These are phyloP conservation scores for Ligdia adustata DNA, from an alignment of 2,888 invertebrate genomes.

Conservation along the genomic window DNA sequence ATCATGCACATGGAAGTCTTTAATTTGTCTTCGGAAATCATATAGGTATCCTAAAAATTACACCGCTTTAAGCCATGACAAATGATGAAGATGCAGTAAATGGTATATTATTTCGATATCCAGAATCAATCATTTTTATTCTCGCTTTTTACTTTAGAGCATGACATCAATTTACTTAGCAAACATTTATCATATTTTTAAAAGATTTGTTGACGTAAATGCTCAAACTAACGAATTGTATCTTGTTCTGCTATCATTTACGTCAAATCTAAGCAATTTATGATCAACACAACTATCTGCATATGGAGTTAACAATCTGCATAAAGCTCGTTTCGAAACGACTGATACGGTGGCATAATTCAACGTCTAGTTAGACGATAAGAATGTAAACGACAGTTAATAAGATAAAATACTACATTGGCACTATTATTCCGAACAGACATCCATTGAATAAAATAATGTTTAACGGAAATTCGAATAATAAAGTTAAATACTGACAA, in stretches of 20 bases:
- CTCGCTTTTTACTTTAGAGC: slow-evolving; percentile 18
- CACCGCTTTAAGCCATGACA: slow-evolving; percentile 27
- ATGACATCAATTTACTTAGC: too few relatives aligned
- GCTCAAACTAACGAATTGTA: slow-evolving; percentile 42
- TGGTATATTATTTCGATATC: slow-evolving; percentile 23
- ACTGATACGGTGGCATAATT: slow-evolving; percentile 44
- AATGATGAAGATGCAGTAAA: slow-evolving; percentile 21
- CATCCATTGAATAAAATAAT: slow-evolving; percentile 31
- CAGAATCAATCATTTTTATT: slow-evolving; percentile 22
- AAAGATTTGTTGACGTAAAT: too few relatives aligned
- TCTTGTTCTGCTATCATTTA: slow-evolving; percentile 37
- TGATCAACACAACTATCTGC: slow-evolving; percentile 26
- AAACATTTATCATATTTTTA: not conserved
- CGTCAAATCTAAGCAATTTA: slow-evolving; percentile 45
- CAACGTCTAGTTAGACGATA: slow-evolving; percentile 48
- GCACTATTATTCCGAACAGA: slow-evolving; percentile 36
- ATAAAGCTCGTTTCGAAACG: slow-evolving; percentile 40
- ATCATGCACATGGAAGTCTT: slow-evolving; percentile 29
- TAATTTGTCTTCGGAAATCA: slow-evolving; percentile 27
- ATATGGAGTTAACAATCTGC: slow-evolving; percentile 36
- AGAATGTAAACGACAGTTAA: slow-evolving; percentile 49
- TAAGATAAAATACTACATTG: slow-evolving; percentile 38
- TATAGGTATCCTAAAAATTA: slow-evolving; percentile 31
- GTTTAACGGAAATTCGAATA: slow-evolving; percentile 27
- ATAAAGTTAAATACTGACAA: slow-evolving; percentile 17